These are phyloP conservation scores for Gopherus flavomarginatus DNA, from an alignment of 2,113 vertebrate species.

Conservation along the genomic window DNA sequence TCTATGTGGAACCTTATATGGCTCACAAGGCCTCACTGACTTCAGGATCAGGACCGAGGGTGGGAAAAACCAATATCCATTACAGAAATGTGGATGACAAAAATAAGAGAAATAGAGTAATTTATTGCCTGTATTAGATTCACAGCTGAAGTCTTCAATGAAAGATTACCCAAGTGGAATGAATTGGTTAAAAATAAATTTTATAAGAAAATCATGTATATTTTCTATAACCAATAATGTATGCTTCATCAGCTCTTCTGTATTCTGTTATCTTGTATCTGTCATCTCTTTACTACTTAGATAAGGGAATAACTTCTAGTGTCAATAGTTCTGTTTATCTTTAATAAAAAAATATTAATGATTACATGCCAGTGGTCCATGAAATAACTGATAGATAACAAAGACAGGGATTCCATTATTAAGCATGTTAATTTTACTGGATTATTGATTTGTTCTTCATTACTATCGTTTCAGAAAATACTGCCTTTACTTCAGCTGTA, in stretches of 20 bases:
- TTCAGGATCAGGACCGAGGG: neutral
- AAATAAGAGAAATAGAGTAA: neutral
- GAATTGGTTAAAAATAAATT: neutral
- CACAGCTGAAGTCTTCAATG: neutral
- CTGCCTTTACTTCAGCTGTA: constrained; percentile 44
- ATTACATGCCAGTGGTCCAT: neutral
- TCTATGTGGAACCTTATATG: neutral
- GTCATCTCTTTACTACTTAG: neutral
- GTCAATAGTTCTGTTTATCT: neutral
- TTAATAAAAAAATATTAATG: constrained; percentile 1
- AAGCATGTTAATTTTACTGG: constrained; percentile 25
- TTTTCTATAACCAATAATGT: neutral
- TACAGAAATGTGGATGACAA: neutral
- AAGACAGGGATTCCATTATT: neutral
- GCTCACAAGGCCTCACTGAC: neutral
- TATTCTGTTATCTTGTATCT: neutral
- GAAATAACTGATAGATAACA: neutral
- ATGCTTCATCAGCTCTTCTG: neutral
- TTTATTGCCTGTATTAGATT: neutral
- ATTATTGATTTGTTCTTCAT: constrained; percentile 24
- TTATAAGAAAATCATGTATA: neutral
- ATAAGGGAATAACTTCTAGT: neutral
- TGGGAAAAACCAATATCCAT: neutral
- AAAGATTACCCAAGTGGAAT: neutral
- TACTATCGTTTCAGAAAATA: constrained; percentile 45